These are phyloP conservation scores for Montipora capitata DNA, from an alignment of 92 coral and sea anemone genomes.

Conservation along the genomic window DNA sequence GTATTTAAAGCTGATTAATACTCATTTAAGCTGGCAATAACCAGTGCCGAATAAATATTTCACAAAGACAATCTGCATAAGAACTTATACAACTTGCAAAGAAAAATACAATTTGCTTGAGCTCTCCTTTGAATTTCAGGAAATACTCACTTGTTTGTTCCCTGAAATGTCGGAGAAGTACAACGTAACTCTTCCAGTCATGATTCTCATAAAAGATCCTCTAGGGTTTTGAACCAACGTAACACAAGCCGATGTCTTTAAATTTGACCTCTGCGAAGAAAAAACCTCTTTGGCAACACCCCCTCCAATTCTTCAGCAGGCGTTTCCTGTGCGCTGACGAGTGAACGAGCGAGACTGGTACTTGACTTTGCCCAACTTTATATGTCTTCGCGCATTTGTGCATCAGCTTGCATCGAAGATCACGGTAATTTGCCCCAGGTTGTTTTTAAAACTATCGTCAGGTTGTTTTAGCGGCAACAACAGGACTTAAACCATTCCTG, in stretches of 20 bases:
- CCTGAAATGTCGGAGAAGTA: slow-evolving; percentile 71
- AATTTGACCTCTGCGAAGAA: neutral
- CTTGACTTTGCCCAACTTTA: neutral
- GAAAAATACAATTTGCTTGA: neutral
- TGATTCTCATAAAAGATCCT: slow-evolving; percentile 31
- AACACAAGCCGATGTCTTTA: neutral
- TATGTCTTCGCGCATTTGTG: neutral
- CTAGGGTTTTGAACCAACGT: neutral
- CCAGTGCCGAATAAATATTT: too few species aligned
- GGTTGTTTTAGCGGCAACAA: neutral
- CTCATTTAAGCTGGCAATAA: too few species aligned
- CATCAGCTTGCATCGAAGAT: neutral
- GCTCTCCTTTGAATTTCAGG: neutral
- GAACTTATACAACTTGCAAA: too few species aligned
- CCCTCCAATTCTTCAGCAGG: slow-evolving; percentile 50
- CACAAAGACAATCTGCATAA: too few species aligned
- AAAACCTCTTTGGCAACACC: slow-evolving; percentile 14
- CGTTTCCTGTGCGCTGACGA: neutral
- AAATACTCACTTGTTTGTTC: slow-evolving; percentile 68
- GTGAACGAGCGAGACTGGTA: slow-evolving; percentile 18
- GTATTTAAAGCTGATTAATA: too few species aligned
- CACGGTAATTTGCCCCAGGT: neutral
- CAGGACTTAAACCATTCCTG: neutral
- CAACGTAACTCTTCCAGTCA: slow-evolving; percentile 72
- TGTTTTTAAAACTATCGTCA: neutral